Evolutionary conservation across 2,113 vertebrate genomes (phyloP).

Genomic region (Apodemus sylvaticus): DNA sequence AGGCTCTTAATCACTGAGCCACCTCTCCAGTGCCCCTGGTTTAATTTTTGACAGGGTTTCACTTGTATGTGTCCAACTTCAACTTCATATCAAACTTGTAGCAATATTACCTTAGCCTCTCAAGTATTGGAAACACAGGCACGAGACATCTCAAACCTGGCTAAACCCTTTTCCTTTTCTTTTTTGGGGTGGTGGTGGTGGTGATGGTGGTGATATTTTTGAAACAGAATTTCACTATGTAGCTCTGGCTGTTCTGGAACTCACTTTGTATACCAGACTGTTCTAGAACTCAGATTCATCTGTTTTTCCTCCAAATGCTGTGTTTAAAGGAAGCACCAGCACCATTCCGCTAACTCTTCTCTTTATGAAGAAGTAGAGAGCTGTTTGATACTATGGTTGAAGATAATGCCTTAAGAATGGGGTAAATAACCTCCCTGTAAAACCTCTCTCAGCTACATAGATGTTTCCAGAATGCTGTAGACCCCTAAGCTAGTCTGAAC

Average conservation of each 20-base stretch:
- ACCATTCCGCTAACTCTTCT: not conserved
- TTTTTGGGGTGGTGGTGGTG: not conserved
- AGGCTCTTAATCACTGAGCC: not conserved
- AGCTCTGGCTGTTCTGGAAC: not conserved
- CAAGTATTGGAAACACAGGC: not conserved
- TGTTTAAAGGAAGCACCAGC: not conserved
- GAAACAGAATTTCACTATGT: not conserved
- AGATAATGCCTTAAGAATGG: not conserved
- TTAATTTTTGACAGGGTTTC: not conserved
- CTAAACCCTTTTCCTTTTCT: not conserved
- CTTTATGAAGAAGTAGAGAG: not conserved
- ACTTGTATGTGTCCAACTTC: not conserved
- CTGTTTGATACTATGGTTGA: not conserved
- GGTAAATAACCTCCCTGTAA: not conserved
- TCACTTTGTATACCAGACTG: not conserved
- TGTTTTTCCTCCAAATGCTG: not conserved
- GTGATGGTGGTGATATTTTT: not conserved
- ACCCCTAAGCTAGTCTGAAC: not conserved
- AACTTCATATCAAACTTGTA: not conserved
- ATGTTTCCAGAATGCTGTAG: not conserved
- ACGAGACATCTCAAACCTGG: not conserved
- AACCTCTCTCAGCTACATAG: not conserved
- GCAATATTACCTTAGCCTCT: not conserved
- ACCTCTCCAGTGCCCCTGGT: not conserved
- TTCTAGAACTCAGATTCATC: not conserved